Evolutionary conservation across 2,888 invertebrate species (phyloP), one percentile per base, ranked within the genome.

Genomic region (Diaprepes abbreviatus): DNA sequence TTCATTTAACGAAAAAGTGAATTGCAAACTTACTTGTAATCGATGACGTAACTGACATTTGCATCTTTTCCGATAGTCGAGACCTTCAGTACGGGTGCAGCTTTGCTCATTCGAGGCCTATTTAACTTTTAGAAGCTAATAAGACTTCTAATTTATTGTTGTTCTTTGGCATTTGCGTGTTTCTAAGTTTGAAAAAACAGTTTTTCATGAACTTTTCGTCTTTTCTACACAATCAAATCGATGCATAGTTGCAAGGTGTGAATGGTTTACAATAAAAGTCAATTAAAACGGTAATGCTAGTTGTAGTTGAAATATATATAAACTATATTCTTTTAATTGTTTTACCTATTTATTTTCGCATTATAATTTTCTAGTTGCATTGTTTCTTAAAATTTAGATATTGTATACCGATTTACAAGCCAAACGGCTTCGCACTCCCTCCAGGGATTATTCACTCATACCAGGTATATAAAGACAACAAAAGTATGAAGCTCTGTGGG

Each of bases 31-130:
- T 35, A 24, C 48, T 28, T 48, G 35, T 43, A 55, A 33, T 43
- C 36, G 58, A 72, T 75, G 76, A 74, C 74, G 76, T 72, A 77
- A 77, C 74, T 75, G 75, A 73, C 76, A 76, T 76, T 75, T 69
- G 71, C 71, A 73, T 76, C 73, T 74, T 73, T 71, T 72, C 48
- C 71, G 68, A 71, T 71, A 55, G 31, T 35, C 35, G 54, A 72
- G 70, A 63, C 70, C 73, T 73, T 71, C 72, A 38, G 9, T 40
- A 3, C 40, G 19, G 45, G 24, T 24, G 43, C 24, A 45, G 45
- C 19, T 19, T 43, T 50, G 28, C 36, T 57, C 12, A 31, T 28
- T 54, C 38, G 57, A 57, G 40, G 58, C 36, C 43, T 58, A 12
- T 16, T 50, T 36, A 35, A 43, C 43, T 21, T 48, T 62, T 35